Evolutionary conservation across 2,888 invertebrate genomes (phyloP).

Genomic region (Matsumyia berberina): DNA sequence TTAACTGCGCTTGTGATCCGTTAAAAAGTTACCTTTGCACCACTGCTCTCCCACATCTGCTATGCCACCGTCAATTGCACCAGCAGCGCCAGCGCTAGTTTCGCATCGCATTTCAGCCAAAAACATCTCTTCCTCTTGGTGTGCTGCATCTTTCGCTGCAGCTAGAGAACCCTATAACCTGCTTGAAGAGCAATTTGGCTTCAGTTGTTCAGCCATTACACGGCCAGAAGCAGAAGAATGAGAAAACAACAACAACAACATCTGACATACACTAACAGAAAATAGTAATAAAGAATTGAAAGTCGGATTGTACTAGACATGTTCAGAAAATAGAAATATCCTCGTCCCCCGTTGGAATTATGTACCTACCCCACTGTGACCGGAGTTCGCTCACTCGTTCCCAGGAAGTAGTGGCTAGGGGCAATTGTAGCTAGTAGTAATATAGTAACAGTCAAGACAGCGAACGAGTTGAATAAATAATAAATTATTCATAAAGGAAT

Average conservation of each 20-base stretch:
- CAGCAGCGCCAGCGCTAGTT: conserved; percentile 22
- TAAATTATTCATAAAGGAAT: conserved; percentile 76
- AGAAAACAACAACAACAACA: conserved; percentile 23
- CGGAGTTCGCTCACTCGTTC: not conserved
- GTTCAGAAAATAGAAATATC: conserved; percentile 70
- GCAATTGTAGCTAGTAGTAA: conserved; percentile 66
- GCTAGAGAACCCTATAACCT: conserved; percentile 23
- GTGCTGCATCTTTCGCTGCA: conserved; percentile 16
- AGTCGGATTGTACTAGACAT: conserved; percentile 72
- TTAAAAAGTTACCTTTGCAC: conserved; percentile 69
- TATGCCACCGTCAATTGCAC: conserved; percentile 11
- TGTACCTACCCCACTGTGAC: not conserved
- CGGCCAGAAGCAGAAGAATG: not conserved
- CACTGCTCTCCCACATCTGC: not conserved
- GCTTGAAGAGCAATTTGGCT: conserved; percentile 69
- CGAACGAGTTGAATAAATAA: conserved; percentile 74
- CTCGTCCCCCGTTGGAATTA: conserved; percentile 22
- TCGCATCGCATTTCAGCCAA: conserved; percentile 38
- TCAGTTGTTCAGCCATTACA: conserved; percentile 61
- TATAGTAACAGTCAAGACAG: conserved; percentile 67
- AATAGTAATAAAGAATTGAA: conserved; percentile 72
- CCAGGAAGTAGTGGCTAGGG: conserved; percentile 37
- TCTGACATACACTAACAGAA: conserved; percentile 60
- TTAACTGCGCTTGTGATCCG: conserved; percentile 72
- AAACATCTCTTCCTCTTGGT: conserved; percentile 2